Conservation (phyloP, 1,140 invertebrate genomes). For the Ylistrum balloti region DNA sequence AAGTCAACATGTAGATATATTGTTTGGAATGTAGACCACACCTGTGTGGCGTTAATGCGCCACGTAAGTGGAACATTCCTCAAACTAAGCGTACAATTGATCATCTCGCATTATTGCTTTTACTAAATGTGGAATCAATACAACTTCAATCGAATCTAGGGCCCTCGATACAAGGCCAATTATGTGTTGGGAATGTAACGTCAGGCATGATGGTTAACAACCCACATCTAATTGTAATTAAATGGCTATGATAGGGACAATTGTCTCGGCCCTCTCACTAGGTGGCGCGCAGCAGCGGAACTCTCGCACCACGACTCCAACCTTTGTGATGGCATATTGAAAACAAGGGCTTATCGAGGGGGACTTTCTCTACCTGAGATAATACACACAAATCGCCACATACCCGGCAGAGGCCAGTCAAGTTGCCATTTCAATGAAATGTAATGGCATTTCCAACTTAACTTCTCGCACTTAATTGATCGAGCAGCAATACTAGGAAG, state of each 20-base stretch:
- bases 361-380: not conserved
- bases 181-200: conserved; percentile 38
- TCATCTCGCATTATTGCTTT: conserved; percentile 4
- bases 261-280: not conserved
- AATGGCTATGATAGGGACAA: conserved; percentile 38
- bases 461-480: not conserved
- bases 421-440: conserved; percentile 1
- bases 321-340: conserved; percentile 15
- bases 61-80: not conserved
- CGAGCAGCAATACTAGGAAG: not conserved
- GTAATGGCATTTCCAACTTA: conserved; percentile 34
- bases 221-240: conserved; percentile 27
- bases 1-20: not conserved
- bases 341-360: conserved; percentile 13
- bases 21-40: not conserved
- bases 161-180: conserved; percentile 36
- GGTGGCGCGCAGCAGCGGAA: conserved; percentile 1
- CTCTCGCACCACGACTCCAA: not conserved
- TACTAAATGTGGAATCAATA: conserved; percentile 6
- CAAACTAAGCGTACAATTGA: not conserved
- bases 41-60: not conserved
- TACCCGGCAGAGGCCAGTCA: not conserved
- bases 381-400: conserved; percentile 27
- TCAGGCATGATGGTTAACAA: not conserved
- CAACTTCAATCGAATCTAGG: conserved; percentile 14